Evolutionary conservation across 2,888 invertebrate species (phyloP), one percentile per base, ranked within the genome.

Genomic region (Agrochola macilenta): DNA sequence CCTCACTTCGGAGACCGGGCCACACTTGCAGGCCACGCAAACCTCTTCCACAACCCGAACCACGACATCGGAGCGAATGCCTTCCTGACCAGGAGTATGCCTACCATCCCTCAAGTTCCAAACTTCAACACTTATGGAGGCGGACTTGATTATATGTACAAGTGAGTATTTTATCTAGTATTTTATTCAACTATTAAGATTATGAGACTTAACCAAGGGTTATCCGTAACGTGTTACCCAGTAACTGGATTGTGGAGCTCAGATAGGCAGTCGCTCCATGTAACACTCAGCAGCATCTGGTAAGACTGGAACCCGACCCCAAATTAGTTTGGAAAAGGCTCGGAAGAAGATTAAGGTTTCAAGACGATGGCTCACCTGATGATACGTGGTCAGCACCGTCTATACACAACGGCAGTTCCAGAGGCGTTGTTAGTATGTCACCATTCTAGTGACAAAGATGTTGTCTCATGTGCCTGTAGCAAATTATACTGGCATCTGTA

Each of bases 81-180:
- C 0, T 94, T 94, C 84, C 68, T 91, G 39, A 91, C 93, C 14
- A 92, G 90, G 76, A 94, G 88, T 61, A 91, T 92, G 89, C 94
- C 94, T 0, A 88, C 85, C 17, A 89, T 90, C 4, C 90, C 91
- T 5, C 84, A 88, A 0, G 83, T 91, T 1, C 93, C 94, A 8
- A 91, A 92, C 87, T 94, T 94, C 87, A 93, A 92, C 83, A 94
- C 94, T 8, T 86, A 91, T 23, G 95, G 95, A 0, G 94, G 90
- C 2, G 90, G 92, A 20, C 63, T 93, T 14, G 93, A 94, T 75
- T 95, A 94, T 76, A 91, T 91, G 90, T 94, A 79, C 87, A 93
- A 93, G 93, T 93, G 72, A 91, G 93, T 91, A 73, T 52, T 71
- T 8, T 52, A 11, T 4, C 7, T 35, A n/a, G n/a, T n/a, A n/a